A percentile compares a stretch with the other conserved stretches of the same genome.
Evolutionary conservation across 2,888 invertebrate genomes (phyloP).

Genomic region (Brassicogethes aeneus): DNA sequence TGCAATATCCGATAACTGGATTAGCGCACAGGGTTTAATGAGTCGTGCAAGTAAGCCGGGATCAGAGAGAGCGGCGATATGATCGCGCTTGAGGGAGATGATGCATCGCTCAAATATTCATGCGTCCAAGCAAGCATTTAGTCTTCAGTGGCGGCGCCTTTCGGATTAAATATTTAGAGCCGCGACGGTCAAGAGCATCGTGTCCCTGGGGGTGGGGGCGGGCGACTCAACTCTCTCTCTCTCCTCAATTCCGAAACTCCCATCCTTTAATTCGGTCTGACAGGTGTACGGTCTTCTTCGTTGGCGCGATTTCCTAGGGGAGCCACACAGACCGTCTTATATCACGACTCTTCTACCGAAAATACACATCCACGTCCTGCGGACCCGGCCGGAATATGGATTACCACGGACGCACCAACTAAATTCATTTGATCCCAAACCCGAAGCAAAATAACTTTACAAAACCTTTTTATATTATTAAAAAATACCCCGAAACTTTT

Average conservation of each 20-base stretch:
- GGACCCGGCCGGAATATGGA: not conserved
- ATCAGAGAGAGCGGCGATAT: constrained; percentile 37
- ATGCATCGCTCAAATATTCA: constrained; percentile 40
- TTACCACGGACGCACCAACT: not conserved
- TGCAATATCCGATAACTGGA: constrained; percentile 42
- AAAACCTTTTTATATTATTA: not conserved
- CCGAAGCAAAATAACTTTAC: not conserved
- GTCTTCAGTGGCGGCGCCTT: constrained; percentile 29
- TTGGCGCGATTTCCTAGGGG: constrained; percentile 36
- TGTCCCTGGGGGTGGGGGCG: constrained; percentile 27
- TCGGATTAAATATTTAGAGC: constrained; percentile 38
- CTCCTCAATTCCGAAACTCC: constrained; percentile 35
- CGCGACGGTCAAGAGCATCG: constrained; percentile 29
- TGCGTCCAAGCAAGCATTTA: constrained; percentile 25
- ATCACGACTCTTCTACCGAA: constrained; percentile 32
- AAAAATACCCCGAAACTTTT: too few relatives aligned
- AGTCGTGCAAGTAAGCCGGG: constrained; percentile 45
- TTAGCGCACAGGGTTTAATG: constrained; percentile 44
- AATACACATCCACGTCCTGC: constrained; percentile 30
- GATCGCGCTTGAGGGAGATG: constrained; percentile 27
- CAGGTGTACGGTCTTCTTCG: constrained; percentile 42
- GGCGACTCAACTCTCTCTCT: constrained; percentile 31
- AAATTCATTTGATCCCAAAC: not conserved
- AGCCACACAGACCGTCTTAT: constrained; percentile 34
- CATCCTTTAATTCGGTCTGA: constrained; percentile 51